Percentiles rank a stretch among this genome's conserved stretches.
Conservation (phyloP, 1,140 invertebrate species). For the Drosophila simulans region DNA sequence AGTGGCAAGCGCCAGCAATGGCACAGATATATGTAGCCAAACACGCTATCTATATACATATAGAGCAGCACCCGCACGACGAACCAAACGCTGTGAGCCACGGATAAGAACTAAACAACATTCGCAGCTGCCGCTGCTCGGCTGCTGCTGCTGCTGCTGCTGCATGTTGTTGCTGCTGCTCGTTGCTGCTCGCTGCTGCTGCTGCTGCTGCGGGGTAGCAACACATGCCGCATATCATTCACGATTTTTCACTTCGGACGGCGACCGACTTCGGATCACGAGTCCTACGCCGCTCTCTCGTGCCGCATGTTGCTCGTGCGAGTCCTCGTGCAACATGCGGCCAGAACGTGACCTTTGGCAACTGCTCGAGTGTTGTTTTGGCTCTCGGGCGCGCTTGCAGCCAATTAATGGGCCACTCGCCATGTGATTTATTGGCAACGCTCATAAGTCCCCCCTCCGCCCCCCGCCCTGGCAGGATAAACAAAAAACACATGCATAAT, state of each 20-base stretch:
- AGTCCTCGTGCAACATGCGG: constrained; percentile 34
- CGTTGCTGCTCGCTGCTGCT: background rate
- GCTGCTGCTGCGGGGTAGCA: constrained; percentile 18
- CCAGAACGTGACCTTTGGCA: constrained; percentile 72
- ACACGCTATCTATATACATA: background rate
- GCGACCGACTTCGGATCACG: background rate
- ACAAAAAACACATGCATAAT: constrained; percentile 76
- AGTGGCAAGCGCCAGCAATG: constrained; percentile 2
- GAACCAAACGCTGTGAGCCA: constrained; percentile 51
- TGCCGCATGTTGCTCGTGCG: constrained; percentile 6
- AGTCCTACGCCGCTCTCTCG: constrained; percentile 10
- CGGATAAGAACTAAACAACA: constrained; percentile 55
- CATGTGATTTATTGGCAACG: constrained; percentile 66
- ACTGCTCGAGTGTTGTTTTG: constrained; percentile 58
- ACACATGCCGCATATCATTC: constrained; percentile 25
- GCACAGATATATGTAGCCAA: background rate
- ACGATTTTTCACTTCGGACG: constrained; percentile 23
- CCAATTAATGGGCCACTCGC: constrained; percentile 69
- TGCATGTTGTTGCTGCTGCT: background rate
- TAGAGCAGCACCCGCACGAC: constrained; percentile 35
- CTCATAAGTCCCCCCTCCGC: constrained; percentile 66
- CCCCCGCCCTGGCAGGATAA: constrained; percentile 38
- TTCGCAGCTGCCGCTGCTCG: constrained; percentile 32
- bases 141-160: constrained; percentile 23
- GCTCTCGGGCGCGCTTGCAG: constrained; percentile 33